Evolutionary conservation across 2,888 invertebrate genomes (phyloP), one percentile per base, ranked within the genome.

Genomic region (Patella pellucida): DNA sequence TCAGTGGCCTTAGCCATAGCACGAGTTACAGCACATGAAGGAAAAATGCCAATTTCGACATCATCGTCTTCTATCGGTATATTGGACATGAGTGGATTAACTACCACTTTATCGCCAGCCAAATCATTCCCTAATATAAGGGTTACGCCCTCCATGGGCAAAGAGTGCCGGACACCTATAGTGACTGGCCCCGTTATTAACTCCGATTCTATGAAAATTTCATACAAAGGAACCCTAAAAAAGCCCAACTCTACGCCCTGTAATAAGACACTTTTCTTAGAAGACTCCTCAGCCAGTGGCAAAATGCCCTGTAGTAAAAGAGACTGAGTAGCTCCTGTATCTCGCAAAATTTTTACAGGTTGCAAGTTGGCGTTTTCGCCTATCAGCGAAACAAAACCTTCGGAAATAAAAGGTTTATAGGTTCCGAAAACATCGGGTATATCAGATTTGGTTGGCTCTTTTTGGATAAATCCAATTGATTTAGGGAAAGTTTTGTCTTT

Each of bases 321-420:
- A 68, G 79, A 76, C 72, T 81, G 79, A 76, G 78, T 72, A 68
- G 79, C 78, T 31, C 76, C 78, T 7, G 79, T 81, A 69, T 81
- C 79, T 54, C 78, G 52, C 67, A 79, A 78, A 52, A 81, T 77
- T 41, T 67, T 71, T 68, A 79, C 70, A 52, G 74, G 73, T 27
- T 54, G 19, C 14, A 52, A 27, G 31, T 27, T 51, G 52, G 52
- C 50, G 54, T 12, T 16, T 51, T 74, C 56, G 71, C n/a, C 62
- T 23, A 54, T 12, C 19, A 74, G 31, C 69, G 79, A 78, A n/a
- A 80, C 75, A 72, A 75, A 80, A 70, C 79, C 79, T 4, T 77
- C 69, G 54, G 76, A 74, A 27, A 79, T 52, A 72, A 81, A 79
- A 23, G 78, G 81, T 51, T 73, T 56, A 74, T 73, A 78, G 52